Percentiles rank a stretch among this genome's conserved stretches.
These are phyloP conservation scores for Gonioctena quinquepunctata DNA, from an alignment of 1,140 invertebrate species.

Conservation along the genomic window DNA sequence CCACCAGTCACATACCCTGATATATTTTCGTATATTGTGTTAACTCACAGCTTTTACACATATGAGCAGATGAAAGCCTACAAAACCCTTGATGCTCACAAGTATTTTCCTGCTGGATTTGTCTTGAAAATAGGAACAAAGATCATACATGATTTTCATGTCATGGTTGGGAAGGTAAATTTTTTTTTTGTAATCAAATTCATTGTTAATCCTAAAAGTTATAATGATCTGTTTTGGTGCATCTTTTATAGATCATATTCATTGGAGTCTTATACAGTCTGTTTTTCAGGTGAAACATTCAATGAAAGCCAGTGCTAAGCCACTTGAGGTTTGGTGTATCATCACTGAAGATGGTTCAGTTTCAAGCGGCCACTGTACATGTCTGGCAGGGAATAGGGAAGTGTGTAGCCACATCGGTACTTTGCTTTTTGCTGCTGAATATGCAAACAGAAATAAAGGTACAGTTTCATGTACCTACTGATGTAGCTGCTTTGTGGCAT, in stretches of 20 bases:
- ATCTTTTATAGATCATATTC: not conserved
- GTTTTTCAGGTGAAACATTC: slow-evolving; percentile 10
- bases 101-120: not conserved
- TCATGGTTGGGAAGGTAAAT: not conserved
- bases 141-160: not conserved
- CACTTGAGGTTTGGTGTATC: slow-evolving; percentile 6
- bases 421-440: slow-evolving; percentile 10
- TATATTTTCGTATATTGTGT: not conserved
- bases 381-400: slow-evolving; percentile 10
- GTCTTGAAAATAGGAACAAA: not conserved
- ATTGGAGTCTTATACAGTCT: not conserved
- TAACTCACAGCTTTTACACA: slow-evolving; percentile 2
- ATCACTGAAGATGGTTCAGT: not conserved
- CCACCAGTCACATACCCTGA: not conserved
- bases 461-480: slow-evolving; percentile 11
- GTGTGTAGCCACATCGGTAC: slow-evolving; percentile 6
- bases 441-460: slow-evolving; percentile 6
- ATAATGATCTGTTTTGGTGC: not conserved
- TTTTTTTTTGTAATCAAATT: too few relatives aligned
- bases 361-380: slow-evolving; percentile 2
- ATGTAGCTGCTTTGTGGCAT: slow-evolving; percentile 7
- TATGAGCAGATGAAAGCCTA: slow-evolving; percentile 1
- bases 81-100: not conserved
- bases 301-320: slow-evolving; percentile 1
- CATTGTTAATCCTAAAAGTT: too few relatives aligned